Evolutionary conservation across 2,888 invertebrate genomes (phyloP).

Genomic region (Junonia oenone): DNA sequence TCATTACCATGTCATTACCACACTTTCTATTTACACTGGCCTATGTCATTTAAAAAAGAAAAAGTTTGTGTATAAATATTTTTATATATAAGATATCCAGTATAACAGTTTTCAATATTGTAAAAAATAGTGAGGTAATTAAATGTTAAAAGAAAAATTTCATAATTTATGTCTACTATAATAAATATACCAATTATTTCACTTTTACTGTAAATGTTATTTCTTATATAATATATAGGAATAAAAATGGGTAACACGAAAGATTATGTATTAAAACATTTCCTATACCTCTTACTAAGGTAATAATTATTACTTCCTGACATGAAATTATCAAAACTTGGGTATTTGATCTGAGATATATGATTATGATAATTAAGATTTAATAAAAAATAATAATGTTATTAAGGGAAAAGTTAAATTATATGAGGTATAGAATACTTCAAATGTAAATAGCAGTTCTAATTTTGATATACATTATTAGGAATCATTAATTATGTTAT

Average conservation of each 20-base stretch:
- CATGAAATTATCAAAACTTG: neutral
- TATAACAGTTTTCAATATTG: neutral
- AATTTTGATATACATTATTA: neutral
- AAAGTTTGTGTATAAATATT: neutral
- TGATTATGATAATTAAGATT: neutral
- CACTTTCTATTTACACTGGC: neutral
- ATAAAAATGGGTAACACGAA: neutral
- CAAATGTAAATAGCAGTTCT: neutral
- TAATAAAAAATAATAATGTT: neutral
- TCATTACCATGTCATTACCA: neutral
- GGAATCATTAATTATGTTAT: neutral
- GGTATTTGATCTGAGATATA: neutral
- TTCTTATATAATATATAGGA: neutral
- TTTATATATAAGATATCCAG: neutral
- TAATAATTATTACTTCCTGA: neutral
- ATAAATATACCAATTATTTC: neutral
- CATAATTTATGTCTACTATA: neutral
- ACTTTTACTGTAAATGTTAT: neutral
- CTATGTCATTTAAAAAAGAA: neutral
- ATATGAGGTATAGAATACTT: slow-evolving; percentile 1
- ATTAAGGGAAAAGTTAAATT: neutral
- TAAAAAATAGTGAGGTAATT: neutral
- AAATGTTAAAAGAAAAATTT: neutral
- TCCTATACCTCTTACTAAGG: neutral
- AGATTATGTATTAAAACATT: neutral